A percentile compares a stretch with the other conserved stretches of the same genome.
These are phyloP conservation scores for Alces alces DNA, from an alignment of 2,113 vertebrate genomes.

Conservation along the genomic window DNA sequence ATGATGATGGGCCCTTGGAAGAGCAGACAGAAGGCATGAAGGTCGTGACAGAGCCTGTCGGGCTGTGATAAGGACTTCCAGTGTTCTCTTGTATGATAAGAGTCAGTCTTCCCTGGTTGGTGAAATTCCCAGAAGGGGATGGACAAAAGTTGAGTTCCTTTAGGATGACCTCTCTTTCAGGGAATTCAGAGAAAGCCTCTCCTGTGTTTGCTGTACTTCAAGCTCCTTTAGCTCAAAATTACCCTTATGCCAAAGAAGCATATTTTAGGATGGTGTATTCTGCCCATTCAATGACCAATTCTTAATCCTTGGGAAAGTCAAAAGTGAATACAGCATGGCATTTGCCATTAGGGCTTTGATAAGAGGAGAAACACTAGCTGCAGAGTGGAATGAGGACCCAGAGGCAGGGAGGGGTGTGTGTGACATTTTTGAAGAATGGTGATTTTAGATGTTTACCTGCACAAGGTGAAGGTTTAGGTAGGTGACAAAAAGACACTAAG, in stretches of 20 bases:
- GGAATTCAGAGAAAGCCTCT: not conserved
- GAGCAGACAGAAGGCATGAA: not conserved
- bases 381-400: not conserved
- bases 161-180: not conserved
- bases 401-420: too few relatives aligned
- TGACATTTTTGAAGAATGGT: not conserved
- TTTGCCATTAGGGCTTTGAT: not conserved
- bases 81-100: not conserved
- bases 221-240: not conserved
- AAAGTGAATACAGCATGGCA: not conserved
- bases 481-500: not conserved
- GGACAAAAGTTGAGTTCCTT: not conserved
- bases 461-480: not conserved
- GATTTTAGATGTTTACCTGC: not conserved
- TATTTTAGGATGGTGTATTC: not conserved
- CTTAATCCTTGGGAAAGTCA: not conserved
- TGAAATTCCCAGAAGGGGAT: not conserved
- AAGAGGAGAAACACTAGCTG: not conserved
- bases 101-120: not conserved
- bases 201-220: not conserved
- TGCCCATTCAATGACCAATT: not conserved
- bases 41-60: not conserved
- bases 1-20: not conserved
- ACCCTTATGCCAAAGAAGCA: not conserved
- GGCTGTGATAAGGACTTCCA: too few relatives aligned